These are phyloP conservation scores for Heliconius himera DNA, from an alignment of 1,140 invertebrate genomes.

Conservation along the genomic window DNA sequence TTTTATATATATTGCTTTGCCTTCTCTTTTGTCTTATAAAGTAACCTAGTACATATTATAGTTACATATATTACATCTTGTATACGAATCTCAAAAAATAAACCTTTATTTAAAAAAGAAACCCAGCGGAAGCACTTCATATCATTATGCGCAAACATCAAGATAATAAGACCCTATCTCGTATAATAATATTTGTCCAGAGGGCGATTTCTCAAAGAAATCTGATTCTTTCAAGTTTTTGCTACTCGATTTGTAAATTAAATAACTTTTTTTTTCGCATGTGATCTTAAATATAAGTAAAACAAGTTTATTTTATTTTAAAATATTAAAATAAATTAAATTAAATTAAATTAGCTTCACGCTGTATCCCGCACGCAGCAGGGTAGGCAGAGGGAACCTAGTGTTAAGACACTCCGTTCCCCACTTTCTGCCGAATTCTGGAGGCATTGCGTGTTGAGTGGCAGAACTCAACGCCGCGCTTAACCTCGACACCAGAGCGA, in stretches of 20 bases:
- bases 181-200: constrained; percentile 24
- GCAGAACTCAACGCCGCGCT: no score
- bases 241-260: neutral
- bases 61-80: neutral
- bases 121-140: constrained; percentile 6
- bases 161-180: constrained; percentile 29
- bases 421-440: no score
- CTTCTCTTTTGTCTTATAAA: neutral
- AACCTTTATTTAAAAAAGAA: neutral
- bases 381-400: no score
- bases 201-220: constrained; percentile 1
- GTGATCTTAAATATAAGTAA: neutral
- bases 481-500: no score
- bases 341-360: no score
- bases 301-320: neutral
- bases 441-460: no score
- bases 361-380: no score
- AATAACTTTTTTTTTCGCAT: neutral
- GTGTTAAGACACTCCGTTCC: no score
- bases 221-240: neutral
- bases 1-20: neutral
- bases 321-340: no score
- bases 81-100: neutral
- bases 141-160: constrained; percentile 18
- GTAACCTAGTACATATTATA: neutral